Evolutionary conservation across 2,888 invertebrate genomes (phyloP), one percentile per base, ranked within the genome.

Genomic region (Galerucella calmariensis): DNA sequence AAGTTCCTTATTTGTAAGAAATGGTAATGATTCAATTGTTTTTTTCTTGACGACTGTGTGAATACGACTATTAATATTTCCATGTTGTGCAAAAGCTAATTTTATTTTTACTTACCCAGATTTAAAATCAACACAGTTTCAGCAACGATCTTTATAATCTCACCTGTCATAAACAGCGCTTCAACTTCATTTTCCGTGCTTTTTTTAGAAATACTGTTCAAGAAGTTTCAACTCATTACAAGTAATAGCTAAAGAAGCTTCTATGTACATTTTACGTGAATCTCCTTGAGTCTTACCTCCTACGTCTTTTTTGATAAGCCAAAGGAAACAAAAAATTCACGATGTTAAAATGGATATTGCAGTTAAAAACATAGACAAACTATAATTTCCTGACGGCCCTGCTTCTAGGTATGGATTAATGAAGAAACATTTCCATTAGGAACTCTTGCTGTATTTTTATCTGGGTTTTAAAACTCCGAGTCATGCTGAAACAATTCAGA

Each of bases 401-500:
- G 58, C 59, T 61, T 51, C 56, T 66, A 59, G 53, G 61, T 58
- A 63, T 48, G 73, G 56, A 75, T 72, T 75, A 69, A 75, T 75
- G 75, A 69, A 67, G 75, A 51, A 75, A 72, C 67, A 72, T 75
- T 68, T 67, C 69, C 75, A 72, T 75, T 75, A 72, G 65, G 65
- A 65, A 72, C 69, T 75, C 75, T 66, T 75, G 69, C 62, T 72
- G 66, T 75, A 72, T 75, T 75, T 75, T 75, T 75, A 72, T 72
- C 72, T 59, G 75, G 53, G 72, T 58, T 75, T 67, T 61, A 67
- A 67, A 75, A 75, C 72, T 72, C 72, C 72, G 69, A 75, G 75
- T 75, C 75, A 75, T 72, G 75, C 72, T 75, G 72, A 75, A 72
- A 69, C 75, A 75, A 75, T 75, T 69, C 72, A 72, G 75, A 75